Conservation (phyloP, 2,888 invertebrate genomes). For the Chelonus formosanus region DNA sequence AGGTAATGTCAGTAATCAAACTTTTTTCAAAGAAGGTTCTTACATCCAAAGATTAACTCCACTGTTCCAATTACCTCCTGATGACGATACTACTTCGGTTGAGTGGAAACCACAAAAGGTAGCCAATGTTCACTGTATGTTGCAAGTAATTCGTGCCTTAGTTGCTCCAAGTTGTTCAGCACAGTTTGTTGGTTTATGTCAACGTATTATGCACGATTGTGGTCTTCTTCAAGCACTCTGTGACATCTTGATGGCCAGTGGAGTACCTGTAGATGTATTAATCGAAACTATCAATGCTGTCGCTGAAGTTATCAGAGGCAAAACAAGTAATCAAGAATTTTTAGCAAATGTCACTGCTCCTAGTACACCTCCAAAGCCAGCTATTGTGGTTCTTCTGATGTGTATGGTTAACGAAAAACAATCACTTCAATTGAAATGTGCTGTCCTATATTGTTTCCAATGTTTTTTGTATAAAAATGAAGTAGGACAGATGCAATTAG, state of each 20-base stretch:
- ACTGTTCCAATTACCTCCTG: constrained; percentile 83
- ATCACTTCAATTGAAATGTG: constrained; percentile 86
- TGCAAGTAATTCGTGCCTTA: constrained; percentile 88
- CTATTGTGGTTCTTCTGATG: constrained; percentile 93
- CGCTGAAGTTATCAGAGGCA: constrained; percentile 92
- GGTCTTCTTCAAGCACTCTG: constrained; percentile 85
- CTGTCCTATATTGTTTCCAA: constrained; percentile 97
- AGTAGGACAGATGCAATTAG: constrained; percentile 84
- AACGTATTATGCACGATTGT: constrained; percentile 86
- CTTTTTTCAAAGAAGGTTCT: constrained; percentile 97
- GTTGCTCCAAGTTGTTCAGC: constrained; percentile 94
- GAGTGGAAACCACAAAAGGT: constrained; percentile 95
- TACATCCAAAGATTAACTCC: constrained; percentile 90
- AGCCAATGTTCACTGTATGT: constrained; percentile 91
- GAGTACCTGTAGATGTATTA: constrained; percentile 94
- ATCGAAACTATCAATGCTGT: constrained; percentile 96
- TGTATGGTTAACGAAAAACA: constrained; percentile 99
- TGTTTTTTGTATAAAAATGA: constrained; percentile 95
- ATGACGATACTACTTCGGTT: constrained; percentile 69
- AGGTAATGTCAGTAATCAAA: constrained; percentile 97
- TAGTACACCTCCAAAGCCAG: constrained; percentile 91
- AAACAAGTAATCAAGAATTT: constrained; percentile 89
- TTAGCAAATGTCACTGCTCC: constrained; percentile 91
- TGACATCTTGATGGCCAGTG: constrained; percentile 92
- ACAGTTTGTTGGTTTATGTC: constrained; percentile 79